Base-by-base conservation (phyloP, 2,888 invertebrate genomes). In the Venusia cambrica region DNA sequence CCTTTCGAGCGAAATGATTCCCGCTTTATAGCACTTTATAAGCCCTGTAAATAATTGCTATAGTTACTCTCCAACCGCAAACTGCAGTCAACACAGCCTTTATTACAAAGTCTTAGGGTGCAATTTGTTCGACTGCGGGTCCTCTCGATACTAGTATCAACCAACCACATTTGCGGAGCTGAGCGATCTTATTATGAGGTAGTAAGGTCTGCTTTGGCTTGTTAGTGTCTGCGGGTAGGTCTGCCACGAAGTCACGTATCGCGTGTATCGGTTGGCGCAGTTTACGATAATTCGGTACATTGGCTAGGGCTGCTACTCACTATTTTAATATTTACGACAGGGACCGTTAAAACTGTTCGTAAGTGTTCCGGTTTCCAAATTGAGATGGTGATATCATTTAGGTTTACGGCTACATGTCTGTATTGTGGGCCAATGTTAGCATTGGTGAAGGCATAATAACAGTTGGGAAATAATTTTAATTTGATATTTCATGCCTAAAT, bases 281-380 rank as follows among this genome's bases (percentile, higher is more conserved):
- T 55, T 59, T 58, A 58, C 54, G 53, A 53, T 59, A 58, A 57
- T 62, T 54, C 48, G 48, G 50, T 47, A 57, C 54, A 54, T 54
- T 51, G 41, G 51, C 45, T 48, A 48, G 49, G 51, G 52, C 31
- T 45, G 45, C 48, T 44, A 52, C 45, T n/a, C n/a, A n/a, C n/a
- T n/a, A 44, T 45, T 44, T 40, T 54, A 50, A 52, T 51, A 51
- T 51, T 51, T 48, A 48, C 48, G 48, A 33, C 38, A 44, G 45
- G 48, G 38, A 44, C 48, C 29, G 38, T 44, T 40, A 44, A 48
- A 48, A 48, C 44, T 48, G 44, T 44, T 42, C 41, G 43, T 44
- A 48, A 48, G 41, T 45, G 48, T 44, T 51, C 26, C 39, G 41
- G 43, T 44, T 45, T 36, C 38, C 38, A 44, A 51, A 48, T 47